Conservation (phyloP, 2,797 vertebrate genomes). For the Squalus acanthias region DNA sequence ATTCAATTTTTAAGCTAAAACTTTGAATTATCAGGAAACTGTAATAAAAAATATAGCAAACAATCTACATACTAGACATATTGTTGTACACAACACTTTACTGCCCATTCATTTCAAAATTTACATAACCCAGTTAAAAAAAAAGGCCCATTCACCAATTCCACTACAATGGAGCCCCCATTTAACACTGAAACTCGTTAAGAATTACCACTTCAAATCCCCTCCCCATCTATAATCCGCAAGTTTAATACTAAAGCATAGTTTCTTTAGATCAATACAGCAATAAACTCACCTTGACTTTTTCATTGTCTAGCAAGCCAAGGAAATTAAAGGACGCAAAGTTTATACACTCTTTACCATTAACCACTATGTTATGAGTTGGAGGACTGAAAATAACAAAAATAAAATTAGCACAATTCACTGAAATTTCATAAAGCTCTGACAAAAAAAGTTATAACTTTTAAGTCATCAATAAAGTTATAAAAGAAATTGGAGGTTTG, state of each 20-base stretch:
- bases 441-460: background rate
- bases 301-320: constrained; percentile 82
- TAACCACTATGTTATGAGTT: constrained; percentile 81
- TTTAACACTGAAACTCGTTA: background rate
- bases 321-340: constrained; percentile 96
- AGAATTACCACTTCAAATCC: background rate
- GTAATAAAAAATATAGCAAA: background rate
- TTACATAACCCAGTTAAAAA: background rate
- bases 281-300: constrained; percentile 78
- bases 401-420: background rate
- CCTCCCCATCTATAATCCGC: background rate
- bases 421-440: background rate
- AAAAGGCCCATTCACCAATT: background rate
- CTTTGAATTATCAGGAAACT: background rate
- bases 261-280: background rate
- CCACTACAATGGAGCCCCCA: background rate
- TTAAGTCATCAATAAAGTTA: background rate
- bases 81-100: background rate
- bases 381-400: constrained; percentile 69
- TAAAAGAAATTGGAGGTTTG: background rate
- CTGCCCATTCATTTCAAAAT: background rate
- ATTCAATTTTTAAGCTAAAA: background rate
- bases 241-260: background rate
- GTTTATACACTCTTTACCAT: constrained; percentile 87
- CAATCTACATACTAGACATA: background rate